Conservation (phyloP, 1,140 invertebrate genomes). For the Sarcophaga bullata region DNA sequence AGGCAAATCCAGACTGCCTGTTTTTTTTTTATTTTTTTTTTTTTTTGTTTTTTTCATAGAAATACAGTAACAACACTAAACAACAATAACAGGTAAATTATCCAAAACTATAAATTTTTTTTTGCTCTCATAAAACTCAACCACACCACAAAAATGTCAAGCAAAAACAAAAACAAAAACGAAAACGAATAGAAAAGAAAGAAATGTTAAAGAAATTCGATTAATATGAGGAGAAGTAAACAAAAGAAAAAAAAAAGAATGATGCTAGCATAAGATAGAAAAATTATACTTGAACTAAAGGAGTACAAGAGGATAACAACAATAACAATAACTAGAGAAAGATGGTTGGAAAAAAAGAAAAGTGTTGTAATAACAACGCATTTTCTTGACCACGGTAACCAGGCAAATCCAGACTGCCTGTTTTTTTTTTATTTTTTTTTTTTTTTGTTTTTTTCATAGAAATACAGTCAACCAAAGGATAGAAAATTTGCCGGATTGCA, state of each 20-base stretch:
- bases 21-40: too few species aligned
- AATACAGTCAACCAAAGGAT: neutral
- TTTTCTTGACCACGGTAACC: conserved; percentile 38
- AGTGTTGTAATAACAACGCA: conserved; percentile 20
- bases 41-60: neutral
- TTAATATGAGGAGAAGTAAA: conserved; percentile 31
- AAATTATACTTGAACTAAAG: too few species aligned
- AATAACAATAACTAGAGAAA: neutral
- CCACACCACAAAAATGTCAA: conserved; percentile 14
- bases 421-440: too few species aligned
- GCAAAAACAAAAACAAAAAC: neutral
- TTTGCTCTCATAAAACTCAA: conserved; percentile 32
- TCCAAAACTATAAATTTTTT: conserved; percentile 24
- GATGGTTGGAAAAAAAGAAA: neutral
- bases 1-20: conserved; percentile 12
- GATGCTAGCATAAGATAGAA: neutral
- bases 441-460: neutral
- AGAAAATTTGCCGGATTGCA: neutral
- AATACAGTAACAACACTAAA: neutral
- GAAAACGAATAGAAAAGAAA: too few species aligned
- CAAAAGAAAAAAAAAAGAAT: conserved; percentile 5
- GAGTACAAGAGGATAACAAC: neutral
- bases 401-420: conserved; percentile 12
- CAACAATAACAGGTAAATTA: neutral
- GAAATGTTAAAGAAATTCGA: neutral